Evolutionary conservation across 1,140 invertebrate species (phyloP).

Genomic region (Cecropterus lyciades): DNA sequence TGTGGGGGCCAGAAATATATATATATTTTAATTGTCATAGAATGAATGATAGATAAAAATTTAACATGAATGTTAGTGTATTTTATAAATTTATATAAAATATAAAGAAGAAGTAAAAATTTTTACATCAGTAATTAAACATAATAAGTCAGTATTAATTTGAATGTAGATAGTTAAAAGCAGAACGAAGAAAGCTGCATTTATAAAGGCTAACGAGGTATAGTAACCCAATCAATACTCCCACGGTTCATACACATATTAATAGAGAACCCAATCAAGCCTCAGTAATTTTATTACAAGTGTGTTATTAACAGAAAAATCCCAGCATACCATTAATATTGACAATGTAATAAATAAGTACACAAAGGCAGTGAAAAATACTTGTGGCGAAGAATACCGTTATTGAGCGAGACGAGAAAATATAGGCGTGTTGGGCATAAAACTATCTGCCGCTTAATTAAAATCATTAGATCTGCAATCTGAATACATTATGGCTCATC

Average conservation of each 20-base stretch:
- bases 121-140: no score
- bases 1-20: no score
- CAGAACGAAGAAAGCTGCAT: background rate
- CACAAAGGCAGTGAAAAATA: constrained; percentile 34
- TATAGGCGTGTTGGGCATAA: constrained; percentile 41
- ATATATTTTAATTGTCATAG: no score
- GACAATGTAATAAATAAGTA: constrained; percentile 38
- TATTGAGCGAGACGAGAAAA: constrained; percentile 36
- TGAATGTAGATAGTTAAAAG: background rate
- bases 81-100: no score
- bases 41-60: no score
- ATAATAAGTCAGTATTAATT: background rate
- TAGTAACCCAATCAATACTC: constrained; percentile 18
- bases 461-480: constrained; percentile 75
- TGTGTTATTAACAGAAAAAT: constrained; percentile 28
- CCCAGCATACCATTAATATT: constrained; percentile 29
- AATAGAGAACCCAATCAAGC: constrained; percentile 11
- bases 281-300: constrained; percentile 30
- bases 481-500: constrained; percentile 68
- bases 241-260: constrained; percentile 10
- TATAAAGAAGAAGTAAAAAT: no score
- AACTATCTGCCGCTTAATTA: constrained; percentile 69
- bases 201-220: constrained; percentile 1
- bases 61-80: no score
- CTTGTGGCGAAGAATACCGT: constrained; percentile 27